Percentiles rank a stretch among this genome's conserved stretches.
These are phyloP conservation scores for Falco peregrinus DNA, from an alignment of 2,797 vertebrate genomes.

Conservation along the genomic window DNA sequence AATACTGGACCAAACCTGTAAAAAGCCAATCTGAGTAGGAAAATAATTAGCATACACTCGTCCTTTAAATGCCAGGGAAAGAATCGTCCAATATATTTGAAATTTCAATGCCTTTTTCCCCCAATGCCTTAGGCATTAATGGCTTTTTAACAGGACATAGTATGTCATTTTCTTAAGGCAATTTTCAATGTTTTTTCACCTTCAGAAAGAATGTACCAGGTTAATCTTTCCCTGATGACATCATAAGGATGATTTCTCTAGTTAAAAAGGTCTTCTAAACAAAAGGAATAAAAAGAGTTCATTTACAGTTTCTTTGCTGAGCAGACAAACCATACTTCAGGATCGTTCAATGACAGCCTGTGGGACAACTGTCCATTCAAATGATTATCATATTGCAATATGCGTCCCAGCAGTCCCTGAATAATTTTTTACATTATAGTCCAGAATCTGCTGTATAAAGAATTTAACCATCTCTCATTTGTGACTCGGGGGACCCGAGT, in stretches of 20 bases:
- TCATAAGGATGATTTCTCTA: conserved; percentile 5
- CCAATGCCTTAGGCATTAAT: not conserved
- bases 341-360: conserved; percentile 18
- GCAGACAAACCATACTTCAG: not conserved
- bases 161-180: conserved; percentile 29
- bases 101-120: not conserved
- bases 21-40: not conserved
- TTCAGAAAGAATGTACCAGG: not conserved
- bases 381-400: conserved; percentile 1
- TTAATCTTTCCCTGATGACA: conserved; percentile 36
- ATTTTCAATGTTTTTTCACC: conserved; percentile 34
- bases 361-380: conserved; percentile 15
- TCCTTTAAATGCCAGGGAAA: not conserved
- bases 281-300: not conserved
- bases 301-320: conserved; percentile 14
- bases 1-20: not conserved
- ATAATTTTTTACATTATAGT: not conserved
- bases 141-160: conserved; percentile 8
- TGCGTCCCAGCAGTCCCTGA: not conserved
- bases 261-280: conserved; percentile 17
- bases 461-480: not conserved
- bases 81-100: not conserved
- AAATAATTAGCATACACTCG: conserved; percentile 9
- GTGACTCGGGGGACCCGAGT: not conserved
- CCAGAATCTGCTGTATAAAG: not conserved